Percentiles rank a stretch among this genome's conserved stretches.
These are phyloP conservation scores for Bucco capensis DNA, from an alignment of 2,113 vertebrate species.

Conservation along the genomic window DNA sequence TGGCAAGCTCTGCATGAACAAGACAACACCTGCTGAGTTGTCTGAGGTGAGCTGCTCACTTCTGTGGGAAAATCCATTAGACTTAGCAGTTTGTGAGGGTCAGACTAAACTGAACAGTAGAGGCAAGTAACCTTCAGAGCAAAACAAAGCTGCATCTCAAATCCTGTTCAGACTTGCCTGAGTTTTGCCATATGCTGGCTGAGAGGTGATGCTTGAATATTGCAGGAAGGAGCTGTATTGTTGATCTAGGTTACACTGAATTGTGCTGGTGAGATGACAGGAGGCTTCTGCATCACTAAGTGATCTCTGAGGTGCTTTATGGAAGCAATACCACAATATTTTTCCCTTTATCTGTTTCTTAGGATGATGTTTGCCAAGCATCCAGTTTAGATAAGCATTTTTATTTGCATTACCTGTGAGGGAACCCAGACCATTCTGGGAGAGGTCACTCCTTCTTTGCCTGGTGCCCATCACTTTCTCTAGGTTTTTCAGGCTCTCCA, in stretches of 20 bases:
- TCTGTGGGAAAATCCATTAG: background rate
- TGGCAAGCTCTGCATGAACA: background rate
- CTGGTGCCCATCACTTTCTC: background rate
- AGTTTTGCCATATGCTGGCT: background rate
- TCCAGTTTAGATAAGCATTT: background rate
- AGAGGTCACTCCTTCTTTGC: background rate
- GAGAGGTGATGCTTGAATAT: background rate
- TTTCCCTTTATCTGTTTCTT: background rate
- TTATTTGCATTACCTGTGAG: background rate
- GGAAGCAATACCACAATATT: background rate
- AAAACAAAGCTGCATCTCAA: background rate
- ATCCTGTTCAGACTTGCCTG: background rate
- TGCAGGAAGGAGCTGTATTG: background rate
- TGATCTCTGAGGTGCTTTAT: background rate
- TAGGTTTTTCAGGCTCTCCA: background rate
- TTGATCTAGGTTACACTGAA: background rate
- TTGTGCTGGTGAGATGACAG: background rate
- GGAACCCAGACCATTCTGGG: background rate
- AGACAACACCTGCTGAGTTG: background rate
- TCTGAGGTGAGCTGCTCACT: background rate
- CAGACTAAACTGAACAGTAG: background rate
- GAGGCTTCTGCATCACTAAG: background rate
- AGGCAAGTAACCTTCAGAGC: background rate
- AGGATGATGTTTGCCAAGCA: background rate
- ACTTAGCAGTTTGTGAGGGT: background rate